phyloP scores from a whole-genome alignment of 1,140 invertebrate genomes.

The Neoseiulus cucumeris region DNA sequence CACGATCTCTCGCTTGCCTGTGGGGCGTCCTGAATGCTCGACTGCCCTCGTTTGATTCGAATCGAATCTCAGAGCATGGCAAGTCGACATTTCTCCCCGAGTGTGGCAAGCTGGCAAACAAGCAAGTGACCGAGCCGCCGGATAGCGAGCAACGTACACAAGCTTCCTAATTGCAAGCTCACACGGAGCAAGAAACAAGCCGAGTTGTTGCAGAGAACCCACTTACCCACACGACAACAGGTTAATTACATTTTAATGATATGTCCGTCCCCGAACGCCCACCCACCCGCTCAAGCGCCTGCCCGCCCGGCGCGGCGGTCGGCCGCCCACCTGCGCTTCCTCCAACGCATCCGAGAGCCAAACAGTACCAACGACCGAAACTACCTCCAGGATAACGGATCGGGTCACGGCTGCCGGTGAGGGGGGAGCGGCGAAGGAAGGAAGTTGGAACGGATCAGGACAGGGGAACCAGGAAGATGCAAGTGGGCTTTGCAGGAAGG shows the following conservation, averaged over 20 bases:
- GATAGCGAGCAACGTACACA: not conserved
- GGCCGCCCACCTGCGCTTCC: not conserved
- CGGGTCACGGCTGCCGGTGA: not conserved
- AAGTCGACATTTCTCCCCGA: no score
- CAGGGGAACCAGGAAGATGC: no score
- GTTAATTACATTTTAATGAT: slow-evolving; percentile 12
- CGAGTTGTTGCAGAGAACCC: no score
- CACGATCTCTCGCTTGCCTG: no score
- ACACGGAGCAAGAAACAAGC: no score
- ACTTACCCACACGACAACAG: slow-evolving; percentile 6
- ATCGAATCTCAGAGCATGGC: no score
- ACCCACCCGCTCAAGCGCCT: not conserved
- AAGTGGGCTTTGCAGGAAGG: no score
- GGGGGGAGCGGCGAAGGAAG: not conserved
- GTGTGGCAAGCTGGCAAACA: not conserved
- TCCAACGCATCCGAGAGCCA: not conserved
- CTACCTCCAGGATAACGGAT: not conserved
- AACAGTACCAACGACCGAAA: not conserved
- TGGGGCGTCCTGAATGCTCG: no score
- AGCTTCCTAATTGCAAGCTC: no score
- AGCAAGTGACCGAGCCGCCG: not conserved
- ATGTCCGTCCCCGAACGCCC: not conserved
- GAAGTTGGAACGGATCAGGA: no score
- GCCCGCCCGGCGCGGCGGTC: not conserved
- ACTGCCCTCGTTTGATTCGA: no score